A percentile compares a stretch with the other conserved stretches of the same genome.
These are phyloP conservation scores for Zapus hudsonius DNA, from an alignment of 2,113 vertebrate genomes.

Conservation along the genomic window DNA sequence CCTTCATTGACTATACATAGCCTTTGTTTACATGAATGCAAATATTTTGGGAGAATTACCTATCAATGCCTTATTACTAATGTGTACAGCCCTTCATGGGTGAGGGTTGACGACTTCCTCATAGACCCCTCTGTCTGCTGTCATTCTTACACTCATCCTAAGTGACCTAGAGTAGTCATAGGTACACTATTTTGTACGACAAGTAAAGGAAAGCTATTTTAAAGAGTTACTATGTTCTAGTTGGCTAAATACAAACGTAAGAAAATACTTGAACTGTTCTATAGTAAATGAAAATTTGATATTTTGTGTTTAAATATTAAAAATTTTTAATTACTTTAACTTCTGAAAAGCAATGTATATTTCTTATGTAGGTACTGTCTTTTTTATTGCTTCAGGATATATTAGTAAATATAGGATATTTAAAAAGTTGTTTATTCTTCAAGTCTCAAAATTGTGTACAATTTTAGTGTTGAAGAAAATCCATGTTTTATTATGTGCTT, in stretches of 20 bases:
- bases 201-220: constrained; percentile 71
- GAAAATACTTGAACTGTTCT: constrained; percentile 80
- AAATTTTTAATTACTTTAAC: constrained; percentile 74
- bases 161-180: constrained; percentile 67
- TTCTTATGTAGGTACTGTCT: constrained; percentile 71
- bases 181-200: constrained; percentile 69
- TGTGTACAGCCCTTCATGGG: constrained; percentile 73
- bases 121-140: constrained; percentile 70
- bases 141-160: constrained; percentile 77
- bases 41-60: constrained; percentile 77
- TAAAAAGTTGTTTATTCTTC: constrained; percentile 61
- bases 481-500: constrained; percentile 51
- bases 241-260: constrained; percentile 77
- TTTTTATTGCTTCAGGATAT: constrained; percentile 70
- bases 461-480: constrained; percentile 67
- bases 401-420: constrained; percentile 67
- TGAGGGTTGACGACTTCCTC: constrained; percentile 73
- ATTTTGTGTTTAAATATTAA: constrained; percentile 80
- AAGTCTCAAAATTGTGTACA: neutral
- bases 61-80: constrained; percentile 79
- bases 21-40: constrained; percentile 86
- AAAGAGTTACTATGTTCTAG: constrained; percentile 70
- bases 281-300: constrained; percentile 80
- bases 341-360: constrained; percentile 74
- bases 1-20: constrained; percentile 76